Evolutionary conservation across 2,113 vertebrate species (phyloP).

Genomic region (Natator depressus): DNA sequence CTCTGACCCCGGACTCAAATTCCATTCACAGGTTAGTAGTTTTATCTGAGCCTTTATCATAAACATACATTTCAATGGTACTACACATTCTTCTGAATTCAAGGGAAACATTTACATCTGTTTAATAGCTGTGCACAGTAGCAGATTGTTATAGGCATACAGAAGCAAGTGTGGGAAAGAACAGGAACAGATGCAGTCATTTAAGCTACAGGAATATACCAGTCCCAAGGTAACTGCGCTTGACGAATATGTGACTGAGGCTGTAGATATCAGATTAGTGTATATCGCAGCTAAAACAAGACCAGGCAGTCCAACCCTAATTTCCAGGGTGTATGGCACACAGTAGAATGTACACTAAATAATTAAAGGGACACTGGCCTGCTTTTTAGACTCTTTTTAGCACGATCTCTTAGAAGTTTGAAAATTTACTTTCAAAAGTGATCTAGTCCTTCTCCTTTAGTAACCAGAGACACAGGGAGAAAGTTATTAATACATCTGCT

Average conservation of each 20-base stretch:
- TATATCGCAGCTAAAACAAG: background rate
- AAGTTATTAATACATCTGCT: background rate
- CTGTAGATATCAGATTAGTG: background rate
- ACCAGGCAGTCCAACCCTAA: background rate
- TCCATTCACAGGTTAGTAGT: background rate
- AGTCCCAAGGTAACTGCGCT: background rate
- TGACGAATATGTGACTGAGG: background rate
- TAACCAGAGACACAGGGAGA: background rate
- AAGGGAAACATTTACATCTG: background rate
- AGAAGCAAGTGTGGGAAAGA: background rate
- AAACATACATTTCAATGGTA: background rate
- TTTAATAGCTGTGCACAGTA: background rate
- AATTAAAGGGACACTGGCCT: background rate
- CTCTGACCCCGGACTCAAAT: background rate
- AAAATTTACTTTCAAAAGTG: background rate
- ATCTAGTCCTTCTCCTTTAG: background rate
- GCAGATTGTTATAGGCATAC: background rate
- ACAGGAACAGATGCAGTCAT: rapidly evolving
- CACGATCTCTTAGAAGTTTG: background rate
- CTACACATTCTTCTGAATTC: background rate
- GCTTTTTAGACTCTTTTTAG: background rate
- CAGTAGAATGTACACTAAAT: background rate
- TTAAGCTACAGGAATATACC: background rate
- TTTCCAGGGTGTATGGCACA: background rate
- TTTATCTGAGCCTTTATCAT: background rate